These are phyloP conservation scores for Uromys caudimaculatus DNA, from an alignment of 2,797 vertebrate genomes.

Conservation along the genomic window DNA sequence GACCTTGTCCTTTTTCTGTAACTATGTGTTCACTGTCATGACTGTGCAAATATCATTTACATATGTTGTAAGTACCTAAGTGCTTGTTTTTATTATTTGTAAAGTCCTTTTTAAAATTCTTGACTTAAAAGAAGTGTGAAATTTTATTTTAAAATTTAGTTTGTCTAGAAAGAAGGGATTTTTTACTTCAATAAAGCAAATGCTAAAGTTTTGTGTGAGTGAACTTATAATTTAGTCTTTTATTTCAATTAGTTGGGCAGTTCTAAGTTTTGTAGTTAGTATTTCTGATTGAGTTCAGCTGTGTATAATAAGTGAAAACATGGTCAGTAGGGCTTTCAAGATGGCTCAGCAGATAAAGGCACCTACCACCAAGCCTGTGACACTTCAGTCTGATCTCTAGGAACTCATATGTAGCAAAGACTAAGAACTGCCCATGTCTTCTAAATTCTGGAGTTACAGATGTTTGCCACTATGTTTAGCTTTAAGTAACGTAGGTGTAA, in stretches of 20 bases:
- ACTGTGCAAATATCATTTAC: background rate
- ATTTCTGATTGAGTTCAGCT: background rate
- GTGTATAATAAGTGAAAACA: constrained; percentile 12
- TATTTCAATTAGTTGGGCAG: background rate
- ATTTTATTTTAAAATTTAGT: constrained; percentile 4
- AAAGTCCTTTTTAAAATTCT: constrained; percentile 6
- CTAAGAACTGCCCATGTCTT: background rate
- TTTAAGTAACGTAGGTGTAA: background rate
- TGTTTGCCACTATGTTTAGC: background rate
- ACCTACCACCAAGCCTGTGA: background rate
- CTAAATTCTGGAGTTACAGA: background rate
- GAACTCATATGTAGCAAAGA: background rate
- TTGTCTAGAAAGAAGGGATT: constrained; percentile 31
- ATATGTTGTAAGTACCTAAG: constrained; percentile 23
- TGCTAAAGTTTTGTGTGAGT: constrained; percentile 1
- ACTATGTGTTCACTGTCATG: background rate
- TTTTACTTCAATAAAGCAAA: constrained; percentile 46
- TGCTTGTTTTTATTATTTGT: constrained; percentile 41
- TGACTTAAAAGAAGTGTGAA: constrained; percentile 4
- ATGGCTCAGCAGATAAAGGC: background rate
- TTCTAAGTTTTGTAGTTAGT: background rate
- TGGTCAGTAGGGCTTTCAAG: background rate
- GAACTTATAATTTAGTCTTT: constrained; percentile 30
- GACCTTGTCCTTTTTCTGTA: background rate
- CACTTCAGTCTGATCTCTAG: background rate